Percentiles rank a stretch among this genome's conserved stretches.
phyloP scores from a whole-genome alignment of 1,140 invertebrate genomes.

The Bombus confusus region DNA sequence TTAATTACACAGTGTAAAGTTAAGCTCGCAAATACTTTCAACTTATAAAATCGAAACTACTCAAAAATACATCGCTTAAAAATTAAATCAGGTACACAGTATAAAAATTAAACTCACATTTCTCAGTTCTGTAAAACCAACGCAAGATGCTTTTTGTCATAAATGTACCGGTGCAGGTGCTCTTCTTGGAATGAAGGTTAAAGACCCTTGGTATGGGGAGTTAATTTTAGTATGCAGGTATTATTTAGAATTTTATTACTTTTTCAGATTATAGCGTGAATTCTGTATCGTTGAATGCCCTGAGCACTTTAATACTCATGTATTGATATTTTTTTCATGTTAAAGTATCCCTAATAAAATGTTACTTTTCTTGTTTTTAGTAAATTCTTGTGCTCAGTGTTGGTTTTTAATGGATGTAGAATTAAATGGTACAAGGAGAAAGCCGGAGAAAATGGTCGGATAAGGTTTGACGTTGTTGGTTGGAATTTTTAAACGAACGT shows the following conservation, averaged over 20 bases:
- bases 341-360: background rate
- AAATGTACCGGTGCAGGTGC: no score
- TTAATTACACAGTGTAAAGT: no score
- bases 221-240: background rate
- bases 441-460: background rate
- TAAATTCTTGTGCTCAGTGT: background rate
- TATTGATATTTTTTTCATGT: background rate
- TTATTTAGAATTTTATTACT: background rate
- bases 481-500: background rate
- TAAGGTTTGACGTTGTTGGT: background rate
- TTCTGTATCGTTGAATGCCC: background rate
- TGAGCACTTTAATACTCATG: no score
- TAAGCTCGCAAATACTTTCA: no score
- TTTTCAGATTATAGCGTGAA: background rate
- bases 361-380: background rate
- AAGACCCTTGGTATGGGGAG: background rate
- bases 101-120: no score
- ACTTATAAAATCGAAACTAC: no score
- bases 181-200: no score
- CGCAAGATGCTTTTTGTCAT: no score
- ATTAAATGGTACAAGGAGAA: constrained; percentile 7
- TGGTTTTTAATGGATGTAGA: background rate
- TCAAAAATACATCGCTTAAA: no score
- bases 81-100: no score
- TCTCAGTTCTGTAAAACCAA: no score